A percentile compares a stretch with the other conserved stretches of the same genome.
These are phyloP conservation scores for Drosophila pegasa DNA, from an alignment of 2,888 invertebrate genomes.

Conservation along the genomic window DNA sequence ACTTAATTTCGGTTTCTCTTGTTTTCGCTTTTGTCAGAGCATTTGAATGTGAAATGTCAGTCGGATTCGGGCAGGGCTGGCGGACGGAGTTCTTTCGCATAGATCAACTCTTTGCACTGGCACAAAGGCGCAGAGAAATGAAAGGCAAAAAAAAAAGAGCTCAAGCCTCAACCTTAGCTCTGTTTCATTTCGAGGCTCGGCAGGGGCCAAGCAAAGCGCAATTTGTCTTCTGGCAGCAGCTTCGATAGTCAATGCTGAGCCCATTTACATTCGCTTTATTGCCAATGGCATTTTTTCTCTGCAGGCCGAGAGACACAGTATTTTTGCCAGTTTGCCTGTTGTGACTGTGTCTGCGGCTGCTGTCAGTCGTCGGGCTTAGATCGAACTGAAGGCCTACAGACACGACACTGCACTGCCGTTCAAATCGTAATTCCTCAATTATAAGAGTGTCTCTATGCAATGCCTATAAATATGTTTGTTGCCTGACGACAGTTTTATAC, in stretches of 20 bases:
- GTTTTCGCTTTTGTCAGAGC: slow-evolving; percentile 51
- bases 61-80: slow-evolving; percentile 67
- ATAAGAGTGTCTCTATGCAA: slow-evolving; percentile 61
- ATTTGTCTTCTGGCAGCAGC: slow-evolving; percentile 81
- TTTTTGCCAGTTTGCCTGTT: slow-evolving; percentile 42
- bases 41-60: slow-evolving; percentile 83
- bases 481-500: slow-evolving; percentile 52
- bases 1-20: background rate
- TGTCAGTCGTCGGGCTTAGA: slow-evolving; percentile 59
- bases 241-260: slow-evolving; percentile 71
- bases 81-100: slow-evolving; percentile 43
- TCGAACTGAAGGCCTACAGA: slow-evolving; percentile 27
- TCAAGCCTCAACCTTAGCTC: slow-evolving; percentile 25
- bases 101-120: slow-evolving; percentile 59
- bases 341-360: slow-evolving; percentile 64
- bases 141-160: slow-evolving; percentile 26
- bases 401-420: slow-evolving; percentile 49
- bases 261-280: slow-evolving; percentile 70
- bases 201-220: slow-evolving; percentile 69
- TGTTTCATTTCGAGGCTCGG: slow-evolving; percentile 62
- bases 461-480: slow-evolving; percentile 61
- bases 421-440: slow-evolving; percentile 80
- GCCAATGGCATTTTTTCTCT: slow-evolving; percentile 35
- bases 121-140: slow-evolving; percentile 15
- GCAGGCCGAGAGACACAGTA: slow-evolving; percentile 9